Base-by-base conservation (phyloP, 2,797 vertebrate genomes). In the Hylomyscus alleni region DNA sequence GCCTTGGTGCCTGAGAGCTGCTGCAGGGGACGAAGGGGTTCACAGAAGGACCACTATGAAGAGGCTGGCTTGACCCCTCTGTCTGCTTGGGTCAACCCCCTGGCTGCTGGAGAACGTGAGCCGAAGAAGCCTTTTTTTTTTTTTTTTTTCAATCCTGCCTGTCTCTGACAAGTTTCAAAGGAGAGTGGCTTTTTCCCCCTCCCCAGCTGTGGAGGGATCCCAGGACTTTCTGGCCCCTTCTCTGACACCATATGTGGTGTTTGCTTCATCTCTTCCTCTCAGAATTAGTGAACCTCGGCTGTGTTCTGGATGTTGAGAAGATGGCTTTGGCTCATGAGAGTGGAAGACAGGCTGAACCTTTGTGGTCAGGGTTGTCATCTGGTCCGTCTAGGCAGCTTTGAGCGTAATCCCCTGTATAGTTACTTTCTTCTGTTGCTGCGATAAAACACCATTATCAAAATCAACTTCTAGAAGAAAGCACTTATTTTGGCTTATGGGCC, bases 121-220 rank as follows among this genome's bases (percentile, higher is more conserved):
- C 29, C 15, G 80, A 75, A 29, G 26, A 22, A n/a, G n/a, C n/a
- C n/a, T n/a, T n/a, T n/a, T n/a, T n/a, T n/a, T n/a, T n/a, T n/a
- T n/a, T n/a, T 4, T 4, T 12, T 77, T 0, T 2, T 3, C 34
- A 26, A 1, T 26, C 19, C 10, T 54, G 29, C 6, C 1, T 1
- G 20, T 56, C 10, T 24, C 67, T 82, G 24, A 26, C 0, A 2
- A 34, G 3, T 4, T 26, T 76, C 29, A 6, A 15, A 9, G 29
- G 20, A 24, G 13, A 76, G 56, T 26, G 56, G 19, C 12, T 73
- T 58, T 40, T 22, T 26, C 29, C 15, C 37, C 26, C 37, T 75
- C 26, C 6, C 0, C 15, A 88, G 3, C 17, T 2, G 17, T 20
- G 0, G 3, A 1, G 4, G 26, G 47, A 1, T 8, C 34, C 10